Percentiles rank a stretch among this genome's conserved stretches.
These are phyloP conservation scores for Habrosyne pyritoides DNA, from an alignment of 2,888 invertebrate species.

Conservation along the genomic window DNA sequence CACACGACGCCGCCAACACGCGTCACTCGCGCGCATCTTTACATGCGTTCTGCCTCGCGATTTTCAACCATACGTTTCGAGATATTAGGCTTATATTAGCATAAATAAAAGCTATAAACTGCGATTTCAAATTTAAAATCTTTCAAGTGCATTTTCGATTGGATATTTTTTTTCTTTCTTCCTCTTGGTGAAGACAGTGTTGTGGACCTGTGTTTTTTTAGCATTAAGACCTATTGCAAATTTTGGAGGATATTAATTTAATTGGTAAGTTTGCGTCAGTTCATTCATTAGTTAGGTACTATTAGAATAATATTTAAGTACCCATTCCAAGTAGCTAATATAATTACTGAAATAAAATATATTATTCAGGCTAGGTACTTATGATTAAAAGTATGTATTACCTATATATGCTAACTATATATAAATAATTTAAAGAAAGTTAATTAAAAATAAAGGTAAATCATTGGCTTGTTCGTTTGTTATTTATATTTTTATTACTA, in stretches of 20 bases:
- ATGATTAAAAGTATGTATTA: no score
- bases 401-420: no score
- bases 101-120: slow-evolving; percentile 13
- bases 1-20: slow-evolving; percentile 65
- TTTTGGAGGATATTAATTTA: slow-evolving; percentile 14
- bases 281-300: no score
- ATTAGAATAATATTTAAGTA: no score
- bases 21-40: slow-evolving; percentile 39
- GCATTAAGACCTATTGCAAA: not conserved
- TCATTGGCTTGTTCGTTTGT: no score
- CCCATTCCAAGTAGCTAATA: no score
- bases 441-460: no score
- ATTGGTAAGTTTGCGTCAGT: not conserved
- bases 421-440: no score
- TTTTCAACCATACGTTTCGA: slow-evolving; percentile 34
- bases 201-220: slow-evolving; percentile 33
- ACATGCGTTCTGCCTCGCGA: slow-evolving; percentile 25
- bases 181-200: slow-evolving; percentile 28
- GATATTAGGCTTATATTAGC: slow-evolving; percentile 23
- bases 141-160: slow-evolving; percentile 15
- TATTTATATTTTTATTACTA: no score
- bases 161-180: slow-evolving; percentile 11
- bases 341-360: no score
- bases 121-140: slow-evolving; percentile 1
- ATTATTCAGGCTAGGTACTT: no score